phyloP scores from a whole-genome alignment of 2,888 invertebrate species.

The Pristionchus arcanus region DNA sequence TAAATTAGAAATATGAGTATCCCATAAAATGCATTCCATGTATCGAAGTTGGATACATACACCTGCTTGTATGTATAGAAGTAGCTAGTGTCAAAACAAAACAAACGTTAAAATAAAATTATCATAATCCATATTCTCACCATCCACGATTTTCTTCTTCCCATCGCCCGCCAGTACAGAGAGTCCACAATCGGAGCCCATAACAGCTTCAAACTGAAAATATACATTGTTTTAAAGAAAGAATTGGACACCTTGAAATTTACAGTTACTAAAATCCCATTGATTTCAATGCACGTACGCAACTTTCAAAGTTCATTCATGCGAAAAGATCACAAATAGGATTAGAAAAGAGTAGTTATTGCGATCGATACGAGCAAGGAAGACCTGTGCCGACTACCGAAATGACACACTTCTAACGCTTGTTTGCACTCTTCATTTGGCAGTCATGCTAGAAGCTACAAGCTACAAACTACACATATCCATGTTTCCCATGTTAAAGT shows the following conservation, averaged over 20 bases:
- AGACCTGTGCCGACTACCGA: background rate
- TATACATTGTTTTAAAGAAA: slow-evolving; percentile 79
- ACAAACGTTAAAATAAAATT: background rate
- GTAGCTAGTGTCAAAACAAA: background rate
- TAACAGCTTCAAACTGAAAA: slow-evolving; percentile 89
- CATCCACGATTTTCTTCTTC: slow-evolving; percentile 88
- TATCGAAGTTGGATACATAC: too few relatives aligned
- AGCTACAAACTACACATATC: background rate
- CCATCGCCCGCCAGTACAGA: slow-evolving; percentile 84
- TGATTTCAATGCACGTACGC: background rate
- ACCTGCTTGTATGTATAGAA: background rate
- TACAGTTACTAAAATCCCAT: background rate
- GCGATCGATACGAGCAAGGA: background rate
- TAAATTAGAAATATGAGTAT: background rate
- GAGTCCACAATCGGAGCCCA: slow-evolving; percentile 99
- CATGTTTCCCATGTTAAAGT: too few relatives aligned
- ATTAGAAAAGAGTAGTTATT: slow-evolving; percentile 21
- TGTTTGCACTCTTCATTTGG: background rate
- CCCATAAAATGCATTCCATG: too few relatives aligned
- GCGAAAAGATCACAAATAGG: background rate
- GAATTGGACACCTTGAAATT: background rate
- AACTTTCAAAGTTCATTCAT: background rate
- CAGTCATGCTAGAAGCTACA: background rate
- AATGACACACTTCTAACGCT: background rate
- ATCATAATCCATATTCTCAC: slow-evolving; percentile 76